Base-by-base conservation (phyloP, 2,797 vertebrate genomes). In the Clarias fuscus region DNA sequence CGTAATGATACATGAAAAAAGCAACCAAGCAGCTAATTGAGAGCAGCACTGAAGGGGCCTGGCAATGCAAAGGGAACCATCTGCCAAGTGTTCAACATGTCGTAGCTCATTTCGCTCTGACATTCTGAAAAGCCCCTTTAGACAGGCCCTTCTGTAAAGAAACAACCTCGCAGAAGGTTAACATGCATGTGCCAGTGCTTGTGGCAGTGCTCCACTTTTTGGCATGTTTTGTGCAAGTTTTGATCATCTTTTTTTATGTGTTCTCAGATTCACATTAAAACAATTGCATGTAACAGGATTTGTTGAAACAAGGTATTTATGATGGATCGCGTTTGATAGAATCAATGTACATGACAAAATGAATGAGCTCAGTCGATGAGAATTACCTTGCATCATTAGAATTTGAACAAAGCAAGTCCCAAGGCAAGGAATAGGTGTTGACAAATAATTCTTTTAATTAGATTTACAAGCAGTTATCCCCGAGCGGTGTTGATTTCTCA, bases 1-100 rank as follows among this genome's bases (percentile, higher is more conserved):
- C 85, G 88, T 90, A 91, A 91, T 90, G 85, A 88, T 82, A 84
- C 87, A 88, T 88, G 87, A 88, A 86, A 85, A 71, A 79, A 14
- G 85, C 90, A 90, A 84, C 83, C 87, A 85, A 91, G 91, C 90
- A 88, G 87, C 88, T 92, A 91, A 92, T 92, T 91, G 90, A 92
- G 91, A 90, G 89, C 89, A 84, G 89, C 76, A 82, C 64, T 64
- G 83, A 85, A 89, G 85, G 84, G 88, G 86, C 86, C 88, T 81
- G 84, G 58, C 48, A 56, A 83, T 48, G 86, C 86, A 48, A 37
- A n/a, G 88, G 89, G 83, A 91, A 65, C 86, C 86, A 82, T 88
- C 88, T 86, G 86, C 89, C 89, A 89, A 92, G 83, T 89, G 89
- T 89, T 90, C 88, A 83, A 89, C 90, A 91, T 73, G 86, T 86